Evolutionary conservation across 2,888 invertebrate species (phyloP), one percentile per base, ranked within the genome.

Genomic region (Pteria penguin): DNA sequence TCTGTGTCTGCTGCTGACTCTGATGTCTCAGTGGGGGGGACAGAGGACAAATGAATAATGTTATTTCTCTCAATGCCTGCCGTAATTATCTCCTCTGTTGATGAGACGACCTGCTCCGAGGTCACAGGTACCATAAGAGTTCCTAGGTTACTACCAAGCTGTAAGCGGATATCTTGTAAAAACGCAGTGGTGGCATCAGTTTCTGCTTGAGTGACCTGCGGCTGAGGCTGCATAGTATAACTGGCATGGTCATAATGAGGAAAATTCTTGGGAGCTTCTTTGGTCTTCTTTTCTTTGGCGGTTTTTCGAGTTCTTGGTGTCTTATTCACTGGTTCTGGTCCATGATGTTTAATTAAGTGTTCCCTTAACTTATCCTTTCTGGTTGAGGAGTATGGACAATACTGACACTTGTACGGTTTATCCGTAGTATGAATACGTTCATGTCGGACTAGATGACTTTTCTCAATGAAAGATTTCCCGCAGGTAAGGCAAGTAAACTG

Each of bases 311-410:
- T 70, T 74, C 65, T 63, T 71, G 63, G 66, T 68, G 66, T 79
- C 65, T 78, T 81, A 33, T 65, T 54, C 18, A 72, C 52, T 26
- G 72, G 27, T 33, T 66, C 67, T 14, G 67, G 82, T 8, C 88
- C 91, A 82, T 93, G 93, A 82, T 93, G 93, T 79, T 93, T 93
- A 60, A 88, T 81, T 2, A 92, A 87, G 82, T 94, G 93, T 76
- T 93, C 95, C 86, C 95, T 95, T 31, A 95, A 89, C 88, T 95
- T 95, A 90, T 95, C 95, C 26, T 94, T 90, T 66, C 95, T 91
- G 0, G 94, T 94, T 76, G 94, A 94, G 1, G 94, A 94, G 88
- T 95, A 95, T 80, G 94, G 94, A 90, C 95, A 95, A 78, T 94
- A 93, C 18, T 93, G 93, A 88, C 95, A 95, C 71, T 94, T 94